Percentiles rank a stretch among this genome's conserved stretches.
phyloP scores from a whole-genome alignment of 1,140 invertebrate species.

The Acyrthosiphon pisum region DNA sequence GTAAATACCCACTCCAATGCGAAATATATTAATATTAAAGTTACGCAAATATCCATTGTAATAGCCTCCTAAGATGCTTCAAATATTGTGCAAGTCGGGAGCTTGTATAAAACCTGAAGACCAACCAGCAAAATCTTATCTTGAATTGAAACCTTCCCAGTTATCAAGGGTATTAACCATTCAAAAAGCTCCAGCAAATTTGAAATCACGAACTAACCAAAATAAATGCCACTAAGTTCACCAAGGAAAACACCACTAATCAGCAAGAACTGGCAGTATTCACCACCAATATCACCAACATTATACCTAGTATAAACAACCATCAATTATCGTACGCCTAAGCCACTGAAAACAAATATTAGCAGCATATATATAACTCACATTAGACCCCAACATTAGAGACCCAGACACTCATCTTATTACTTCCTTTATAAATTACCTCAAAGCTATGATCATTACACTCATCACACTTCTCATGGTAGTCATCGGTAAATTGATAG shows the following conservation, averaged over 20 bases:
- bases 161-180: too few relatives aligned
- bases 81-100: background rate
- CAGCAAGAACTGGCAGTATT: background rate
- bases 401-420: background rate
- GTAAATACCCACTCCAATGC: background rate
- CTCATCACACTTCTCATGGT: background rate
- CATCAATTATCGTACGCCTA: background rate
- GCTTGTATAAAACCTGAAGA: background rate
- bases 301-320: background rate
- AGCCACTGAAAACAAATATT: background rate
- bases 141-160: too few relatives aligned
- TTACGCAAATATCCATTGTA: background rate
- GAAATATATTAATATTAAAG: background rate
- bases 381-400: background rate
- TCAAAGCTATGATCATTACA: background rate
- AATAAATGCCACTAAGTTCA: background rate
- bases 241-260: background rate
- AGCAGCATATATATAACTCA: background rate
- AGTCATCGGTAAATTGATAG: background rate
- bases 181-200: background rate
- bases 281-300: background rate
- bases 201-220: background rate
- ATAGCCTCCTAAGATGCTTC: background rate
- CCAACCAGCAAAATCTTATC: too few relatives aligned
- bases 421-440: background rate